Conservation (phyloP, 2,888 invertebrate genomes). For the Drosophila putrida region DNA sequence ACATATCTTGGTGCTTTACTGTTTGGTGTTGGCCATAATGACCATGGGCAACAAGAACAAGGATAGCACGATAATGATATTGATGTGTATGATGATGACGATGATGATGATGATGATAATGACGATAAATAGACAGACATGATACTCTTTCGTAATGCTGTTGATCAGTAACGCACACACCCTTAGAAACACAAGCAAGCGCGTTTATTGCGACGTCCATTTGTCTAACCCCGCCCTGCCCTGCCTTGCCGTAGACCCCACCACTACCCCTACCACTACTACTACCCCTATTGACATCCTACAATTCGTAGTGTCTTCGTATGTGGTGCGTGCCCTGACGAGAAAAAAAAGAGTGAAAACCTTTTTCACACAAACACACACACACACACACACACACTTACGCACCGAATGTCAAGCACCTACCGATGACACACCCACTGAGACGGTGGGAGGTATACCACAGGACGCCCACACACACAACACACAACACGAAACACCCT, state of each 20-base stretch:
- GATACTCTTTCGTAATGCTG: conserved; percentile 60
- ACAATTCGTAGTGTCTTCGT: conserved; percentile 18
- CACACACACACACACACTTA: conserved; percentile 18
- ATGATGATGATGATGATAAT: conserved; percentile 8
- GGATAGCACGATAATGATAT: conserved; percentile 13
- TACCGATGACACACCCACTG: conserved; percentile 59
- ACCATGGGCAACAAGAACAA: conserved; percentile 42
- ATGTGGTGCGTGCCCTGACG: conserved; percentile 51
- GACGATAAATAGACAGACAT: conserved; percentile 13
- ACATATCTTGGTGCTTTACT: conserved; percentile 68
- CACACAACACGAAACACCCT: no score
- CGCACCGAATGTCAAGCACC: background rate
- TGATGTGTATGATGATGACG: conserved; percentile 17
- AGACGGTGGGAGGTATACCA: conserved; percentile 3
- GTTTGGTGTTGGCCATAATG: conserved; percentile 73
- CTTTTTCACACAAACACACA: conserved; percentile 53
- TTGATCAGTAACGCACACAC: conserved; percentile 75
- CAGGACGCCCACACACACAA: conserved; percentile 9
- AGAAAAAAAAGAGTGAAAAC: conserved; percentile 50
- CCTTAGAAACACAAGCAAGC: conserved; percentile 43
- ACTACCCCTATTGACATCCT: background rate
- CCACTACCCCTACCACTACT: background rate
- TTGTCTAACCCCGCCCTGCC: conserved; percentile 56
- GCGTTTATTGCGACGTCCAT: conserved; percentile 66
- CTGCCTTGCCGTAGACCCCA: background rate